Conservation (phyloP, 2,797 vertebrate species). For the Oryzias sinensis region DNA sequence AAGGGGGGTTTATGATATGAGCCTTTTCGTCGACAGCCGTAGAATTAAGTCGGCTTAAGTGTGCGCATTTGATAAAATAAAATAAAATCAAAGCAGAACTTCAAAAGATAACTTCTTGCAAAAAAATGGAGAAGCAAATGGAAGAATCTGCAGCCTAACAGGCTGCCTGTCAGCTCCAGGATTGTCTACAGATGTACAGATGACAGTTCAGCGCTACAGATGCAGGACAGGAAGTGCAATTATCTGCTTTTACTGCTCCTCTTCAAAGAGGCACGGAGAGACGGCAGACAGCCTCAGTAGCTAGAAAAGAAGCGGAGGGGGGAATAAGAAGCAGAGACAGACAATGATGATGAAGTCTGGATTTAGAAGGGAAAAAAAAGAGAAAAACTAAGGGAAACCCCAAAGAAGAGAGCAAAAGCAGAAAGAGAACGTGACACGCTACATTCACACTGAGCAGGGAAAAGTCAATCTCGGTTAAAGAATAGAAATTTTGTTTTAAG, state of each 20-base stretch:
- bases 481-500: conserved; percentile 25
- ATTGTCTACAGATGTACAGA: conserved; percentile 51
- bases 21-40: neutral
- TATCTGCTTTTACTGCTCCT: conserved; percentile 69
- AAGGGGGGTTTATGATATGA: neutral
- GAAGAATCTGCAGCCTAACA: neutral
- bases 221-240: conserved; percentile 75
- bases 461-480: conserved; percentile 50
- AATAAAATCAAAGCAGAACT: conserved; percentile 2
- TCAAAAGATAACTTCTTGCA: neutral
- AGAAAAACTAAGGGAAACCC: conserved; percentile 25
- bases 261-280: conserved; percentile 65
- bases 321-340: conserved; percentile 11
- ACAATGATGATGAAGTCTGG: conserved; percentile 35
- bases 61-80: neutral
- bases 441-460: conserved; percentile 27
- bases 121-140: neutral
- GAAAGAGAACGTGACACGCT: conserved; percentile 38
- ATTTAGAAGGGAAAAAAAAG: conserved; percentile 11
- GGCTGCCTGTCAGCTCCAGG: conserved; percentile 32
- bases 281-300: conserved; percentile 59
- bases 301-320: conserved; percentile 13
- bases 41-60: conserved; percentile 2
- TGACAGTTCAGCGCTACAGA: conserved; percentile 67
- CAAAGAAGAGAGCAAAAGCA: conserved; percentile 11